Conservation (phyloP, 2,888 invertebrate genomes). For the Antitype chi region DNA sequence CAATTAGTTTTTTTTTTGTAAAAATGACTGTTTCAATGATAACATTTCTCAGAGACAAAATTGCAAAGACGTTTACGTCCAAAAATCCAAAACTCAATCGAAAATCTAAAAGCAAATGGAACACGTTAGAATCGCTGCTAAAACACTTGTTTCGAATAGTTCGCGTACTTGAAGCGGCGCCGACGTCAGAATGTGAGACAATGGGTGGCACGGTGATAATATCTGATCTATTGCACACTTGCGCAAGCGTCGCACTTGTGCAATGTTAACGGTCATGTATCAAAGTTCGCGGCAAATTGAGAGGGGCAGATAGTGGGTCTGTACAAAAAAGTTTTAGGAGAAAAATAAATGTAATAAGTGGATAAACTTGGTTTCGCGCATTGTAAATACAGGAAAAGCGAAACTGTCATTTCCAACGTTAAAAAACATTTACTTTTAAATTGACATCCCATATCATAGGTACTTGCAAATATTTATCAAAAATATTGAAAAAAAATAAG, state of each 20-base stretch:
- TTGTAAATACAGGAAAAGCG: neutral
- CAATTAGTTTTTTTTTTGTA: neutral
- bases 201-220: conserved; percentile 64
- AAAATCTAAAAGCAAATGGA: neutral
- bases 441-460: neutral
- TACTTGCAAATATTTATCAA: too few species aligned
- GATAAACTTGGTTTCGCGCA: neutral
- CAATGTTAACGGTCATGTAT: conserved; percentile 53
- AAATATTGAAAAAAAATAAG: neutral
- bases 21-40: too few species aligned
- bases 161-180: conserved; percentile 48
- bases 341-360: neutral
- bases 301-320: neutral
- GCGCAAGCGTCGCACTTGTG: conserved; percentile 52
- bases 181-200: conserved; percentile 70
- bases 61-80: neutral
- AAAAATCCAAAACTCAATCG: neutral
- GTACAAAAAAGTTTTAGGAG: neutral
- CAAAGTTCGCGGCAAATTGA: conserved; percentile 22
- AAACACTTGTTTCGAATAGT: conserved; percentile 54
- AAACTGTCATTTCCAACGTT: neutral
- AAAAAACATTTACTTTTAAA: neutral
- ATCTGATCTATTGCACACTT: conserved; percentile 59
- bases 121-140: neutral
- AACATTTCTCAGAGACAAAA: too few species aligned